A percentile compares a stretch with the other conserved stretches of the same genome.
Evolutionary conservation across 2,888 invertebrate species (phyloP).

Genomic region (Meiosimyza decipiens): DNA sequence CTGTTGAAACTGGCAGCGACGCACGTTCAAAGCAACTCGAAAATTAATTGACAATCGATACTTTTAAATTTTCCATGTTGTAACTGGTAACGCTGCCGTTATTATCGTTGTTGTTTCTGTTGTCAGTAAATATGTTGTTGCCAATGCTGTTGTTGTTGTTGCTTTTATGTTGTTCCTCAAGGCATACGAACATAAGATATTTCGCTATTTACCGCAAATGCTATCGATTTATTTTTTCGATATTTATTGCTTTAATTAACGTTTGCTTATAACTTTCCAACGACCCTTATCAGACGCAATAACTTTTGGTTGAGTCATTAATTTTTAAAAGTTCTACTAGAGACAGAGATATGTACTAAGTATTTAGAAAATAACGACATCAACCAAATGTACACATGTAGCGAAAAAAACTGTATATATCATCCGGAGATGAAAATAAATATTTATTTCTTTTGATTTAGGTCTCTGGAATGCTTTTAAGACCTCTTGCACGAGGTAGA

Average conservation of each 20-base stretch:
- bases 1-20: constrained; percentile 14
- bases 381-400: too few species aligned
- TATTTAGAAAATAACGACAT: too few species aligned
- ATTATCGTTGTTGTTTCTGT: not conserved
- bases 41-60: constrained; percentile 36
- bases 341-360: too few species aligned
- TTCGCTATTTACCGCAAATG: not conserved
- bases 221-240: not conserved
- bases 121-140: not conserved
- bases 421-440: too few species aligned
- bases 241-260: constrained; percentile 28
- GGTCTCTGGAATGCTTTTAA: too few species aligned
- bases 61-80: constrained; percentile 23
- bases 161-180: not conserved
- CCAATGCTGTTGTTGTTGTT: not conserved
- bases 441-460: too few species aligned
- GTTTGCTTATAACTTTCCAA: constrained; percentile 3
- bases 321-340: too few species aligned
- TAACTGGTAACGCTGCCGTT: not conserved
- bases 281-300: too few species aligned
- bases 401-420: too few species aligned
- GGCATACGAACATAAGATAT: not conserved
- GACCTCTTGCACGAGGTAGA: too few species aligned
- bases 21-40: constrained; percentile 25
- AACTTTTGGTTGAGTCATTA: too few species aligned